These are phyloP conservation scores for Pomatostomus ruficeps DNA, from an alignment of 2,113 vertebrate species.

Conservation along the genomic window DNA sequence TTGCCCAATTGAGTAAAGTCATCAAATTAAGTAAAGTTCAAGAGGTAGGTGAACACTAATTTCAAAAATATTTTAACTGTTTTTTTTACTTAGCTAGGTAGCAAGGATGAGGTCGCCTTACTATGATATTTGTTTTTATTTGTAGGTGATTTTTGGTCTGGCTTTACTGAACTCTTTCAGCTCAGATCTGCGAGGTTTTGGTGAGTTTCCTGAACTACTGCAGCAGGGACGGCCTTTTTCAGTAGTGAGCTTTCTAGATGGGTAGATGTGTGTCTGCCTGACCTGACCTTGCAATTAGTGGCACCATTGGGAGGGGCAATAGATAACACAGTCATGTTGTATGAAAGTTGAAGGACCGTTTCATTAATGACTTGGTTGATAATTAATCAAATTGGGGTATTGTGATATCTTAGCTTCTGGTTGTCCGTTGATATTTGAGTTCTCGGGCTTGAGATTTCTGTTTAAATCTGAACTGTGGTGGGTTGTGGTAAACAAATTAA, in stretches of 20 bases:
- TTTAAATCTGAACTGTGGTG: neutral
- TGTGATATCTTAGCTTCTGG: neutral
- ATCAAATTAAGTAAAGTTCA: conserved; percentile 99
- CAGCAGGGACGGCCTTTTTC: neutral
- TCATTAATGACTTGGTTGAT: neutral
- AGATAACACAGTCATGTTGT: neutral
- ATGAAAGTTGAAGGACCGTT: neutral
- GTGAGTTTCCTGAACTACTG: conserved; percentile 70
- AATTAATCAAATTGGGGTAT: neutral
- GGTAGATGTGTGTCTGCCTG: neutral
- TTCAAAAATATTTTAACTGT: neutral
- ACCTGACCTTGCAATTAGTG: neutral
- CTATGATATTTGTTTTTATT: neutral
- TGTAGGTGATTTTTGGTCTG: conserved; percentile 96
- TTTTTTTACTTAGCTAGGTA: neutral
- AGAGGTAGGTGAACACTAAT: conserved; percentile 83
- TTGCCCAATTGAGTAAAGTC: conserved; percentile 99
- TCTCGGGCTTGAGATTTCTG: neutral
- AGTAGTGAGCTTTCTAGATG: neutral
- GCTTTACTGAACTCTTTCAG: conserved; percentile 95
- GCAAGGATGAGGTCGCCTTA: neutral
- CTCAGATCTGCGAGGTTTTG: conserved; percentile 92
- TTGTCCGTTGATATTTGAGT: neutral
- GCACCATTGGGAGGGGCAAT: neutral
- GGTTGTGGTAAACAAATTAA: neutral